Evolutionary conservation across 2,888 invertebrate genomes (phyloP), one percentile per base, ranked within the genome.

Genomic region (Ectropis crepuscularia): DNA sequence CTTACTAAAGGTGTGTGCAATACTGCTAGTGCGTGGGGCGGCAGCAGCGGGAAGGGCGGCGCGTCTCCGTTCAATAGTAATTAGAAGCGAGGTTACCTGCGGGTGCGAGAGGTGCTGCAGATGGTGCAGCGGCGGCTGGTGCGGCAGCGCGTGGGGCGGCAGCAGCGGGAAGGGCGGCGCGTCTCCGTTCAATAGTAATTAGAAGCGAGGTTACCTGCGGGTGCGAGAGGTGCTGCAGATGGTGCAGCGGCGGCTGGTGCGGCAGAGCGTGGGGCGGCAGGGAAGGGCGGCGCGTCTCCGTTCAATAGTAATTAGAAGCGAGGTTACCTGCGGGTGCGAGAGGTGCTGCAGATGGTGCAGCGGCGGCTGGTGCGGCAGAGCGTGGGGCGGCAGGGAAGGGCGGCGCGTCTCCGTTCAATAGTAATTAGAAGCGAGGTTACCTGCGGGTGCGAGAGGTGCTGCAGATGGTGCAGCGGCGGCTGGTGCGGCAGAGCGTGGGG

Each of bases 331-430:
- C 4, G 16, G 90, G 67, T 93, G 93, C 61, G 87, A 83, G 61
- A 90, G 83, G 67, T 92, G 92, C 76, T 84, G 87, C 82, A 91
- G 75, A 68, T 91, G 93, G 73, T 90, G 92, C 77, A 88, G 79
- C 77, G 88, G 86, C 77, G 65, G 65, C 55, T 67, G 82, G 69
- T 92, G 92, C 75, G 83, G 86, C 82, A 90, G 76, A 68, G 90
- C 91, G 74, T 89, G 91, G 76, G 81, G 86, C 63, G 89, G 89
- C 80, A 91, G 93, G 94, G 77, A 90, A 90, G 67, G 86, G 75
- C 74, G 83, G 85, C 68, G 86, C 88, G 73, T 90, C 92, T 81
- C 90, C 80, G 79, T 88, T 88, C n/a, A n/a, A n/a, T n/a, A n/a
- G n/a, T n/a, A n/a, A n/a, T n/a, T n/a, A 28, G 16, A 28, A 28